Base-by-base conservation (phyloP, 2,888 invertebrate species). In the Elmis aenea region DNA sequence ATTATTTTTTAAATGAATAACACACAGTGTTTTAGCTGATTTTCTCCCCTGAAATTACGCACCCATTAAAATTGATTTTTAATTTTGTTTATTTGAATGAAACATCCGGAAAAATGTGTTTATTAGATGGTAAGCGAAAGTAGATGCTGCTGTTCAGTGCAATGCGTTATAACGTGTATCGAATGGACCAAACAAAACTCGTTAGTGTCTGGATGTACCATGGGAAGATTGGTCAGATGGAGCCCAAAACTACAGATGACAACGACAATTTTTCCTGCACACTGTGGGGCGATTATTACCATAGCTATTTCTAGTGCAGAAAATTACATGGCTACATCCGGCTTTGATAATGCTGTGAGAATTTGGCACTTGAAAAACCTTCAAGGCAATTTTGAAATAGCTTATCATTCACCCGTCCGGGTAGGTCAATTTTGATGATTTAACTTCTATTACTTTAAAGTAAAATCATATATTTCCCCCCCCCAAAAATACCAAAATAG, bases 301-400 rank as follows among this genome's bases (percentile, higher is more conserved):
- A 37, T 54, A 10, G 38, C 50, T 10, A 47, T 49, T 3, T 58
- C 59, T 1, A 54, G 55, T 20, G 38, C 46, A 12, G 54, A 52
- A 23, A 45, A 41, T 3, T 55, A 46, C 34, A 26, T 59, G 14
- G 53, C 52, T n/a, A 49, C 52, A 18, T 46, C 48, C 13, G 52
- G 52, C 3, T 20, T 40, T 2, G 52, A 53, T 33, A 38, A 47
- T 10, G 29, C 26, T 5, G 43, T 57, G 4, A 45, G 41, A 10
- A 36, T 58, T 11, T 55, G 54, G 51, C 43, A 12, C 5, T 48
- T 45, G 44, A 57, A 56, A 1, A 38, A 40, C 6, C 5, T 50
- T 11, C 13, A 22, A 6, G 22, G 26, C 5, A 4, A 27, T 15
- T 38, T 38, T 33, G 34, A 38, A 10, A 26, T 30, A 2, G 22